phyloP scores from a whole-genome alignment of 2,888 invertebrate species.

The Chaetogeoica ovagalla region DNA sequence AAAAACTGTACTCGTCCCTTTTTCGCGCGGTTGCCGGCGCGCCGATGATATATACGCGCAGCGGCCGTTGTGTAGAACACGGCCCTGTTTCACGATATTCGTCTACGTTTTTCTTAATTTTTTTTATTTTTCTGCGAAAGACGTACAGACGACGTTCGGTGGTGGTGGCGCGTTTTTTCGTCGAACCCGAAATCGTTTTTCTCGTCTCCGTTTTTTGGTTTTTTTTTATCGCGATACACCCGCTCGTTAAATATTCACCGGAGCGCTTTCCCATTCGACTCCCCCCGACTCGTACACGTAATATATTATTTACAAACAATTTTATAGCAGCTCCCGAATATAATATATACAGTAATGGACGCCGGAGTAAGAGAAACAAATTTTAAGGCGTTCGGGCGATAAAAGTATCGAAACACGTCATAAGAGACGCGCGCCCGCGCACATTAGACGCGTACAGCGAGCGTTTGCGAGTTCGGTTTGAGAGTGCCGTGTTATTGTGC shows the following conservation, averaged over 20 bases:
- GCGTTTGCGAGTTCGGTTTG: neutral
- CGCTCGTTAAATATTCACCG: conserved; percentile 43
- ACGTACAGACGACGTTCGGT: too few relatives aligned
- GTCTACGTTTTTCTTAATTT: neutral
- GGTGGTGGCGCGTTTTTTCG: conserved; percentile 17
- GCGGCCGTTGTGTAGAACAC: too few relatives aligned
- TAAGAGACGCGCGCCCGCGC: neutral
- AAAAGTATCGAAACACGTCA: conserved; percentile 45
- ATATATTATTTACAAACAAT: conserved; percentile 52
- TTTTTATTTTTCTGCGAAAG: neutral
- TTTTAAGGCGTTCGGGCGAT: conserved; percentile 38
- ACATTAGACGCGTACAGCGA: neutral
- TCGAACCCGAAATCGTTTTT: conserved; percentile 40
- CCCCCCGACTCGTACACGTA: conserved; percentile 26
- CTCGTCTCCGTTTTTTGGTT: neutral
- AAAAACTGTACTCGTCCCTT: too few relatives aligned
- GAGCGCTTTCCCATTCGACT: neutral
- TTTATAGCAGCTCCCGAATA: conserved; percentile 40
- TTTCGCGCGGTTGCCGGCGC: too few relatives aligned
- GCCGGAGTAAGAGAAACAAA: neutral
- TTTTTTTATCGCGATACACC: conserved; percentile 49
- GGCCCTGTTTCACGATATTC: neutral
- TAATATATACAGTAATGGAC: conserved; percentile 33
- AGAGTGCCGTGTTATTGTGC: conserved; percentile 6
- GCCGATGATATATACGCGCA: too few relatives aligned